These are phyloP conservation scores for Ceyx melanurus DNA, from an alignment of 2,113 vertebrate genomes.

Conservation along the genomic window DNA sequence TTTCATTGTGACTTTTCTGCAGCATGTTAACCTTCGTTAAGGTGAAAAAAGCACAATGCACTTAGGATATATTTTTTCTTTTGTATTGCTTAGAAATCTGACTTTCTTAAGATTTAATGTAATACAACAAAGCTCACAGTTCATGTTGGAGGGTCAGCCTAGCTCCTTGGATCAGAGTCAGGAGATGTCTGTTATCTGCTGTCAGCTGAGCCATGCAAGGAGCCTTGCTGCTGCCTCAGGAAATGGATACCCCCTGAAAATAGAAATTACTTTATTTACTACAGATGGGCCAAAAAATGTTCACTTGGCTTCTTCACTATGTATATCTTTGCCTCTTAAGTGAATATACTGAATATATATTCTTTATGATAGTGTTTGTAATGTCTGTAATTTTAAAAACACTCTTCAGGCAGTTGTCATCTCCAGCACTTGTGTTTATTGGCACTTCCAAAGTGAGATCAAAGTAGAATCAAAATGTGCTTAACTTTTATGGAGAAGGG, in stretches of 20 bases:
- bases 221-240: neutral
- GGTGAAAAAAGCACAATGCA: neutral
- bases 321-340: neutral
- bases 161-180: neutral
- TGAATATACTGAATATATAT: neutral
- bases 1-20: neutral
- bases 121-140: accelerated
- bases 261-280: neutral
- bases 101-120: neutral
- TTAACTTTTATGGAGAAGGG: neutral
- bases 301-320: neutral
- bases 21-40: neutral
- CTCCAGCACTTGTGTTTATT: neutral
- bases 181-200: neutral
- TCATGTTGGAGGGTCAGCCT: neutral
- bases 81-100: neutral
- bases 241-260: neutral
- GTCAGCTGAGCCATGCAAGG: neutral
- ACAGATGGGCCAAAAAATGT: neutral
- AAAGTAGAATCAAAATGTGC: neutral
- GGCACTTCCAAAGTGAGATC: neutral
- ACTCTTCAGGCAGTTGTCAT: neutral
- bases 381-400: neutral
- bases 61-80: neutral
- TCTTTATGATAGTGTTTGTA: neutral